A percentile compares a stretch with the other conserved stretches of the same genome.
Evolutionary conservation across 2,113 vertebrate species (phyloP).

Genomic region (Elgaria multicarinata): DNA sequence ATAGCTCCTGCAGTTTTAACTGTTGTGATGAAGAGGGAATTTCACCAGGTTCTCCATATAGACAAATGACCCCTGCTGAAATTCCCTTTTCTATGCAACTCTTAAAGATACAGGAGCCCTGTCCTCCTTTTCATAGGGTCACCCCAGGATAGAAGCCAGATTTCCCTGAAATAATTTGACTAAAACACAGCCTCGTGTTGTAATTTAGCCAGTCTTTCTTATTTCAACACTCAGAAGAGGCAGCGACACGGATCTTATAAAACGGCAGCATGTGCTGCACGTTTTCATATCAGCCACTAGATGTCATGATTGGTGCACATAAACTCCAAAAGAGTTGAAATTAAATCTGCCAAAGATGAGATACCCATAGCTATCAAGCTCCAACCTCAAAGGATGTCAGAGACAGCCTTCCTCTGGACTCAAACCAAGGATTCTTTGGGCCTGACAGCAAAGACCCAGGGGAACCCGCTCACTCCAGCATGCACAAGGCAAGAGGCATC

Average conservation of each 20-base stretch:
- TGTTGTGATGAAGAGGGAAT: too few species aligned
- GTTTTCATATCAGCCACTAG: background rate
- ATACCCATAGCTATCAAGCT: background rate
- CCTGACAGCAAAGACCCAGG: too few species aligned
- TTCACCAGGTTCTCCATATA: too few species aligned
- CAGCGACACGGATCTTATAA: background rate
- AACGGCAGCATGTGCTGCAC: background rate
- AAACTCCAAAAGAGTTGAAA: background rate
- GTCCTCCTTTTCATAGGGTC: too few species aligned
- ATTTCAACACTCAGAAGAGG: background rate
- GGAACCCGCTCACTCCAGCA: background rate
- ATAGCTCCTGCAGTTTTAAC: too few species aligned
- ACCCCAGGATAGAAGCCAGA: too few species aligned
- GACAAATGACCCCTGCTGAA: too few species aligned
- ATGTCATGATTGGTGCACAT: background rate
- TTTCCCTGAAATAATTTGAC: background rate
- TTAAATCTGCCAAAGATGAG: background rate
- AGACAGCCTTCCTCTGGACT: background rate
- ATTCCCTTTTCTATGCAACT: too few species aligned
- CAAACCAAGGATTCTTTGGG: background rate
- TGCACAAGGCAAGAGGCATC: too few species aligned
- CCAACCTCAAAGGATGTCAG: background rate
- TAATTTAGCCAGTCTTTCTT: background rate
- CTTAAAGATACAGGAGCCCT: too few species aligned
- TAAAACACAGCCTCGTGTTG: background rate